A percentile compares a stretch with the other conserved stretches of the same genome.
Evolutionary conservation across 2,113 vertebrate species (phyloP).

Genomic region (Alaudala cheleensis): DNA sequence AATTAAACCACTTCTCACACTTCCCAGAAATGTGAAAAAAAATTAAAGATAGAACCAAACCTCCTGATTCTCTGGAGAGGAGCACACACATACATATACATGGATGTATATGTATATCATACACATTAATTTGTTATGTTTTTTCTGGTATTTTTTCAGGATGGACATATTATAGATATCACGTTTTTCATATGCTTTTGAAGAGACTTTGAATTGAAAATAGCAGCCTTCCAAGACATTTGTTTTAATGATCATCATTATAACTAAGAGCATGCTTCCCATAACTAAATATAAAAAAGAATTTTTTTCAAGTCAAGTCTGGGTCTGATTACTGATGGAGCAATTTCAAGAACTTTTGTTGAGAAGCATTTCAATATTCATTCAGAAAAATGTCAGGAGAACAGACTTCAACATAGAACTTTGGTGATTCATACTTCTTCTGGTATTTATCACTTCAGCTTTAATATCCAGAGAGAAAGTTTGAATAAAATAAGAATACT

Average conservation of each 20-base stretch:
- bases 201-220: slow-evolving; percentile 52
- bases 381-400: slow-evolving; percentile 60
- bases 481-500: not conserved
- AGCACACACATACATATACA: not conserved
- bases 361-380: slow-evolving; percentile 48
- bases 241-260: slow-evolving; percentile 34
- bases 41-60: slow-evolving; percentile 55
- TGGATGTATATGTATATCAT: not conserved
- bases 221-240: not conserved
- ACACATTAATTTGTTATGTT: not conserved
- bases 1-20: slow-evolving; percentile 72
- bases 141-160: not conserved
- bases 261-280: slow-evolving; percentile 21
- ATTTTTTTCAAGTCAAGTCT: slow-evolving; percentile 12
- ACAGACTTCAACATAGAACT: not conserved
- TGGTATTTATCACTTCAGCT: slow-evolving; percentile 18
- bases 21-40: slow-evolving; percentile 46
- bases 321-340: slow-evolving; percentile 30
- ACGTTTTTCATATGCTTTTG: not conserved
- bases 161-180: not conserved
- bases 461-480: slow-evolving; percentile 24
- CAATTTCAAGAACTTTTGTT: slow-evolving; percentile 25
- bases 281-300: not conserved
- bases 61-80: not conserved
- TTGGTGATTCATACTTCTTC: slow-evolving; percentile 33